These are phyloP conservation scores for Irena cyanogastra DNA, from an alignment of 2,113 vertebrate species.

Conservation along the genomic window DNA sequence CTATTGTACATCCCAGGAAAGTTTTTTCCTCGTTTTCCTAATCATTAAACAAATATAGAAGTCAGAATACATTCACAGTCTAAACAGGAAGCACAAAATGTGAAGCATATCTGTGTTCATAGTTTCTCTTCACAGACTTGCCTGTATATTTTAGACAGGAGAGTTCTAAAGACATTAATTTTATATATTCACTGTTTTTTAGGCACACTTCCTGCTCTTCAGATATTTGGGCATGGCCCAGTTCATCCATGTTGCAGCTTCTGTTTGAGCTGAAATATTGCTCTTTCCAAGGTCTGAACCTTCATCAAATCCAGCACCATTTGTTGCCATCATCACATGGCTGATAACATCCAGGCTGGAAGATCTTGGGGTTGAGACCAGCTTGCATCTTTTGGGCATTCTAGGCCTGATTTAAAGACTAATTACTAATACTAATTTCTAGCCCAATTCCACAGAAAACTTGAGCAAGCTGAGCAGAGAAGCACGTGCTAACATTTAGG, in stretches of 20 bases:
- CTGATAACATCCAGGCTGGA: neutral
- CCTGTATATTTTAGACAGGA: neutral
- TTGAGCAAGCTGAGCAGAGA: neutral
- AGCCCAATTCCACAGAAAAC: neutral
- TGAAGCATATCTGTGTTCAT: neutral
- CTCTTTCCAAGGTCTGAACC: no score
- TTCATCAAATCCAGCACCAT: neutral
- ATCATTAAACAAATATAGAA: neutral
- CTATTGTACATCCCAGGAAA: neutral
- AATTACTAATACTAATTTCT: neutral
- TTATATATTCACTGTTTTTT: neutral
- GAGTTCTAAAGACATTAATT: neutral
- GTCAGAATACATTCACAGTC: neutral
- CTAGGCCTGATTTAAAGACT: neutral
- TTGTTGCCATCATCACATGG: neutral
- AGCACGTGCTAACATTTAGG: neutral
- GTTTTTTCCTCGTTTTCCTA: neutral
- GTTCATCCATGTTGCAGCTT: accelerated
- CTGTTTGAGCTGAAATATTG: neutral
- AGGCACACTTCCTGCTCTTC: neutral
- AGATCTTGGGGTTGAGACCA: neutral
- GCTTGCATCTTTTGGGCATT: accelerated
- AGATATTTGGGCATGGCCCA: no score
- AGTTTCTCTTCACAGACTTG: neutral
- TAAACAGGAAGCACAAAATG: neutral